Conservation (phyloP, 2,797 vertebrate genomes). For the Valencia hispanica region DNA sequence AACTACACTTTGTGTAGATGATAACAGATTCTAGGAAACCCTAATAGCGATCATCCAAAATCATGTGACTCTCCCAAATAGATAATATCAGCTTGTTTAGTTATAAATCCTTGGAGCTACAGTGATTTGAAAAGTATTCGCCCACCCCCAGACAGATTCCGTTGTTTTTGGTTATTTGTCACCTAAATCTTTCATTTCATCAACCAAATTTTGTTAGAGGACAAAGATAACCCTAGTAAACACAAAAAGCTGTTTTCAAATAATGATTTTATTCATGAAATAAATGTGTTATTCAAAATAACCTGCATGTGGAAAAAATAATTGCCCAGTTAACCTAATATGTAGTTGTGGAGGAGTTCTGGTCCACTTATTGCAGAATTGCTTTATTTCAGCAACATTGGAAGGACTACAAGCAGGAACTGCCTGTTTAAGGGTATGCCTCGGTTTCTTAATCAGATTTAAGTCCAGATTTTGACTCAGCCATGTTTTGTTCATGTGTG, state of each 20-base stretch:
- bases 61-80: background rate
- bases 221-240: background rate
- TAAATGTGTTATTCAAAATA: background rate
- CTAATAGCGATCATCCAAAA: background rate
- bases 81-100: background rate
- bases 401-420: background rate
- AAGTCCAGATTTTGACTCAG: background rate
- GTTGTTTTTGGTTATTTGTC: background rate
- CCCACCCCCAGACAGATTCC: background rate
- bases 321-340: background rate
- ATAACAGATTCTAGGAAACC: background rate
- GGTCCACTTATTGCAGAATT: background rate
- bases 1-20: conserved; percentile 1
- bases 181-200: background rate
- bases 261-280: background rate
- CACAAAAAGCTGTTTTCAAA: background rate
- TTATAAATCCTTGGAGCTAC: background rate
- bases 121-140: background rate
- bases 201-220: background rate
- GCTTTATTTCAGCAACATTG: background rate
- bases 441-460: background rate
- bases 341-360: background rate
- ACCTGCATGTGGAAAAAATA: background rate
- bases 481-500: background rate
- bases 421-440: too few species aligned